phyloP scores from a whole-genome alignment of 2,888 invertebrate species.

The Heliconius charithonia region DNA sequence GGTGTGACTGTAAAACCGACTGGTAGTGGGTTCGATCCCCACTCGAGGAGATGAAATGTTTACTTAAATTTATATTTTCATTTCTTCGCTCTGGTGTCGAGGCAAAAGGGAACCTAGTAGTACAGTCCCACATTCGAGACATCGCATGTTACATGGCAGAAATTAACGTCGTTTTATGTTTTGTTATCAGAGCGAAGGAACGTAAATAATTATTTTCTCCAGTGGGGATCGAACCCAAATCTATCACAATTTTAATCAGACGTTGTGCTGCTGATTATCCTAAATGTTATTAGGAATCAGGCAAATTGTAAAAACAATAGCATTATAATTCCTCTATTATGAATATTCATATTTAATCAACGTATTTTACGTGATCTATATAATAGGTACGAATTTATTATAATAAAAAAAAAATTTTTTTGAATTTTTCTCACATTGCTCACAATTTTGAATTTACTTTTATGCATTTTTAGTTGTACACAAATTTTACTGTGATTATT shows the following conservation, averaged over 20 bases:
- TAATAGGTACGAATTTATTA: neutral
- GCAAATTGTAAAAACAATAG: neutral
- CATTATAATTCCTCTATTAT: neutral
- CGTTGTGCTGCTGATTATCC: too few species aligned
- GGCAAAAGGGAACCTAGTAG: neutral
- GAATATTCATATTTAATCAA: neutral
- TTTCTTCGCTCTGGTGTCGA: too few species aligned
- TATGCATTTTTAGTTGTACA: too few species aligned
- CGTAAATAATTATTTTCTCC: neutral
- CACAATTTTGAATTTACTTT: too few species aligned
- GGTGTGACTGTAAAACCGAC: too few species aligned
- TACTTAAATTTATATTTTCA: too few species aligned
- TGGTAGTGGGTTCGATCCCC: too few species aligned
- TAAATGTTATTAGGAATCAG: neutral
- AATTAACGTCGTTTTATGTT: neutral
- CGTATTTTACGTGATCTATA: neutral
- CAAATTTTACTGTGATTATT: too few species aligned
- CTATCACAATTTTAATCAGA: neutral
- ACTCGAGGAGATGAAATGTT: too few species aligned
- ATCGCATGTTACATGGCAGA: neutral
- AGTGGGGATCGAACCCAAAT: neutral
- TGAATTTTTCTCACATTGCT: too few species aligned
- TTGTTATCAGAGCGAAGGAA: neutral
- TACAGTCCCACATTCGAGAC: neutral
- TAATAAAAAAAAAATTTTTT: too few species aligned